phyloP scores from a whole-genome alignment of 1,140 invertebrate genomes.

The Chrysomallon squamiferum region DNA sequence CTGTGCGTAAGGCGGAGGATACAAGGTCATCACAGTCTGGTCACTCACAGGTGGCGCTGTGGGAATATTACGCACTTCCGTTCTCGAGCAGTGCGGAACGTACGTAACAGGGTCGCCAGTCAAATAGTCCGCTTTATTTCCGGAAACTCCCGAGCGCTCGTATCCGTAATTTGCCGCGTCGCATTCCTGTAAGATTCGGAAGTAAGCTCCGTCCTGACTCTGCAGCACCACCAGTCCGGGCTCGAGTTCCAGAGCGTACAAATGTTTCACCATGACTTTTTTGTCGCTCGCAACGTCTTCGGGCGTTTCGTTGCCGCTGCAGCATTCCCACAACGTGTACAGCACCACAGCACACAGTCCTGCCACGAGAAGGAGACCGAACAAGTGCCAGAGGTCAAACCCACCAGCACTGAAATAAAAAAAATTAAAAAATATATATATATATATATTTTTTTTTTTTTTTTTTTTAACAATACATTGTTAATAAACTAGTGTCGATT shows the following conservation, averaged over 20 bases:
- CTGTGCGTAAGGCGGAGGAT: no score
- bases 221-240: constrained; percentile 36
- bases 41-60: no score
- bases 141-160: background rate
- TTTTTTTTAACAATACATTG: no score
- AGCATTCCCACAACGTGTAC: background rate
- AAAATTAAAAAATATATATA: background rate
- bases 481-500: no score
- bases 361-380: background rate
- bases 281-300: background rate
- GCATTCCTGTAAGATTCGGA: constrained; percentile 25
- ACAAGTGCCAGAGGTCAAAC: background rate
- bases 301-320: background rate
- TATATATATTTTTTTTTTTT: no score
- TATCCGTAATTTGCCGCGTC: background rate
- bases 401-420: background rate
- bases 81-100: no score
- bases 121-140: no score
- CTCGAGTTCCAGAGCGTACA: constrained; percentile 36
- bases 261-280: constrained; percentile 3
- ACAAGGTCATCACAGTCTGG: no score
- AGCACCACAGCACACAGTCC: background rate
- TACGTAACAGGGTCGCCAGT: no score
- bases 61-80: no score
- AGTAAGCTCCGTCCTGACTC: constrained; percentile 35